phyloP scores from a whole-genome alignment of 2,888 invertebrate genomes.

The Steinernema carpocapsae region DNA sequence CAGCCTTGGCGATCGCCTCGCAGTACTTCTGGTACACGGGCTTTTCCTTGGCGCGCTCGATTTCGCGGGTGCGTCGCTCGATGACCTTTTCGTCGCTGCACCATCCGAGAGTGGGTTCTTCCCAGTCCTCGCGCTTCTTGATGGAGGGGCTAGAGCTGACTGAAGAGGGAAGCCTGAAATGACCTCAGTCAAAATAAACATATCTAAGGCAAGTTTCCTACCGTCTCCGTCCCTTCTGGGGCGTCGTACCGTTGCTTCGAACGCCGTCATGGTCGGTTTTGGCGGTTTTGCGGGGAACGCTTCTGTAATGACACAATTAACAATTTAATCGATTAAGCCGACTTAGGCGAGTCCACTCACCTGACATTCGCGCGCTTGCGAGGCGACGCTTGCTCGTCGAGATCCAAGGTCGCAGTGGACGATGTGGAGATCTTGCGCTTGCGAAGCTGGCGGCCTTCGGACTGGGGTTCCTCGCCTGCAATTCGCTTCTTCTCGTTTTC shows the following conservation, averaged over 20 bases:
- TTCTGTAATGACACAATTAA: neutral
- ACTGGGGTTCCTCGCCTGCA: neutral
- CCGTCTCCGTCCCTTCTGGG: constrained; percentile 3
- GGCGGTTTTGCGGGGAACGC: constrained; percentile 32
- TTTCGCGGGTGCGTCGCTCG: constrained; percentile 55
- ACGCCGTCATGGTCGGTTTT: neutral
- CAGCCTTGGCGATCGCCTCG: constrained; percentile 49
- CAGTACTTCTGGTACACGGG: constrained; percentile 58
- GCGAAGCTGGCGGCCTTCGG: constrained; percentile 41
- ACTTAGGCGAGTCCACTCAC: neutral
- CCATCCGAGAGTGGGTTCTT: constrained; percentile 60
- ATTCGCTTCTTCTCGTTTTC: neutral
- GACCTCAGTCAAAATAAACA: constrained; percentile 32
- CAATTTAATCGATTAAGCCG: neutral
- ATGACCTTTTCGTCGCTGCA: constrained; percentile 51
- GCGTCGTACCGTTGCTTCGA: constrained; percentile 9
- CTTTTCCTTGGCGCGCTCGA: constrained; percentile 64
- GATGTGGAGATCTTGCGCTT: constrained; percentile 45
- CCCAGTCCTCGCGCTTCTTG: constrained; percentile 48
- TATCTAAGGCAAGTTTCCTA: constrained; percentile 35
- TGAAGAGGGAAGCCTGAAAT: constrained; percentile 37
- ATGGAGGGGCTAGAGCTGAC: constrained; percentile 37
- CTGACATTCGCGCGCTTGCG: constrained; percentile 17
- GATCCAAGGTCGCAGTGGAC: neutral
- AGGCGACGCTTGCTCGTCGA: constrained; percentile 2